Conservation (phyloP, 2,888 invertebrate species). For the Phorcus lineatus region DNA sequence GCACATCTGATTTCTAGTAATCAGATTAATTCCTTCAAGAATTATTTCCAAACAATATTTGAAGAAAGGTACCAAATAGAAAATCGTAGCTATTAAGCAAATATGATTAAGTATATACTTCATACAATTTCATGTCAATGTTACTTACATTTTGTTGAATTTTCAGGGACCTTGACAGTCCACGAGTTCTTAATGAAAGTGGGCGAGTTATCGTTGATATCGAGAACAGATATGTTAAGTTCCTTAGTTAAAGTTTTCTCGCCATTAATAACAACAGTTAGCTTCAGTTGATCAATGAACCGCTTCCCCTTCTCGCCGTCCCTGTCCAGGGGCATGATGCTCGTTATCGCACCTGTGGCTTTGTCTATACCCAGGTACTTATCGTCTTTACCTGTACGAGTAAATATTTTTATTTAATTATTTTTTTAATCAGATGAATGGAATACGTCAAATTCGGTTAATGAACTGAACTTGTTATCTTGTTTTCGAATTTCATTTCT, state of each 20-base stretch:
- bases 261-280: background rate
- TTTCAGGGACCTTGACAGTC: background rate
- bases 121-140: too few species aligned
- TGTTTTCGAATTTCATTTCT: too few species aligned
- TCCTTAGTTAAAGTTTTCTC: background rate
- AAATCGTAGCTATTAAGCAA: too few species aligned
- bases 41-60: too few species aligned
- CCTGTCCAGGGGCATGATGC: background rate
- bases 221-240: background rate
- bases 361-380: background rate
- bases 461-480: too few species aligned
- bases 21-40: too few species aligned
- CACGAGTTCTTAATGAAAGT: background rate
- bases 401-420: too few species aligned
- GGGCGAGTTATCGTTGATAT: background rate
- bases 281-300: background rate
- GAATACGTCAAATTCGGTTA: too few species aligned
- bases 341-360: background rate
- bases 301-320: background rate
- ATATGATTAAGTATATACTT: too few species aligned
- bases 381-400: background rate
- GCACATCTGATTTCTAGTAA: too few species aligned
- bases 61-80: too few species aligned
- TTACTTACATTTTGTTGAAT: conserved; percentile 1
- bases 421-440: too few species aligned